Percentiles rank a stretch among this genome's conserved stretches.
Conservation (phyloP, 2,113 vertebrate genomes). For the Paraplagusia blochii region DNA sequence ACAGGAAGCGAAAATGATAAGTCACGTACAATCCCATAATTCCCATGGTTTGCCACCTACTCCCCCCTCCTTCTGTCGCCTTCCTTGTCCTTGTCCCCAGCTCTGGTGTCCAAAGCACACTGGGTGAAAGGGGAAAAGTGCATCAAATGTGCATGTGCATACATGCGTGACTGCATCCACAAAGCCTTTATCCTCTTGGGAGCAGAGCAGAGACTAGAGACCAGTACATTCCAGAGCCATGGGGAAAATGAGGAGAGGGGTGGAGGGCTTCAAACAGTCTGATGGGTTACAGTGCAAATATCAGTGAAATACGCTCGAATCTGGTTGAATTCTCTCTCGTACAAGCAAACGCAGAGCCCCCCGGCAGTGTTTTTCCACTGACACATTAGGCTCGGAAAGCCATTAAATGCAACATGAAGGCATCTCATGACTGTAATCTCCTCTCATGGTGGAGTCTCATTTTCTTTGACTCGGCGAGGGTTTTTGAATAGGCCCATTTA, state of each 20-base stretch:
- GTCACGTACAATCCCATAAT: constrained; percentile 4
- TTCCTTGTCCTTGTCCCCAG: constrained; percentile 7
- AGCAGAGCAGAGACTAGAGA: constrained; percentile 38
- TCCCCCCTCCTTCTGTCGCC: neutral
- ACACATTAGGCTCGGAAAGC: constrained; percentile 19
- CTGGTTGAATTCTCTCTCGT: neutral
- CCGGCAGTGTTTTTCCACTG: neutral
- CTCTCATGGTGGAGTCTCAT: constrained; percentile 17
- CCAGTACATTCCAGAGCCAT: constrained; percentile 53
- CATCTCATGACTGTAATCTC: constrained; percentile 44
- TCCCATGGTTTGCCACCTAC: constrained; percentile 21
- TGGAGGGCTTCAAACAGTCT: constrained; percentile 23
- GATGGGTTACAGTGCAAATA: constrained; percentile 48
- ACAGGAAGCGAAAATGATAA: constrained; percentile 11
- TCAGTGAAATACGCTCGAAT: constrained; percentile 41
- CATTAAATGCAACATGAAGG: constrained; percentile 30
- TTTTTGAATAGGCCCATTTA: constrained; percentile 50
- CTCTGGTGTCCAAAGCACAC: constrained; percentile 16
- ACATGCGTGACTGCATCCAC: constrained; percentile 46
- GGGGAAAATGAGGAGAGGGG: constrained; percentile 21
- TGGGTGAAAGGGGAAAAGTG: constrained; percentile 37
- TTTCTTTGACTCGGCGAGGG: constrained; percentile 27
- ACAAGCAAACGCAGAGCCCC: constrained; percentile 9
- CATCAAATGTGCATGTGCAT: constrained; percentile 39
- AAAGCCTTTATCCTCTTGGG: constrained; percentile 45